phyloP scores from a whole-genome alignment of 2,888 invertebrate species.

The Cynaeus angustus region DNA sequence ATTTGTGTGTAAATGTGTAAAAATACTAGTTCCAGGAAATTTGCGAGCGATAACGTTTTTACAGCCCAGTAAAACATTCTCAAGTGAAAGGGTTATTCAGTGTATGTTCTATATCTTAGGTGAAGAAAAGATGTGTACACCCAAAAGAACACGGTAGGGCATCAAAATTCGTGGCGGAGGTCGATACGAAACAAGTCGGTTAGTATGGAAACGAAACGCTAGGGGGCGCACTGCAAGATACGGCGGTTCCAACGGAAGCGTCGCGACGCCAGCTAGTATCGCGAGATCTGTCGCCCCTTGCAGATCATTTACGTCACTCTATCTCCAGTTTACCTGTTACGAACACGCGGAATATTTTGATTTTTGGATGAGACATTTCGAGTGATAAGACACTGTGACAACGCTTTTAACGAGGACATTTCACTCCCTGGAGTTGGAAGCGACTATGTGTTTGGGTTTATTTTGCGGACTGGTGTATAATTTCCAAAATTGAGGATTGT shows the following conservation, averaged over 20 bases:
- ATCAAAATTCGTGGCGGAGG: conserved; percentile 53
- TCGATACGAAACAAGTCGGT: conserved; percentile 57
- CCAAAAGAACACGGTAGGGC: conserved; percentile 47
- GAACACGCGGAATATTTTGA: conserved; percentile 55
- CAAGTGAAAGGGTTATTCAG: conserved; percentile 40
- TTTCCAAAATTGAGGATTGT: conserved; percentile 42
- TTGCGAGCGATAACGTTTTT: conserved; percentile 46
- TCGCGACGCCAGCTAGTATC: conserved; percentile 63
- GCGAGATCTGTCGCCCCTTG: conserved; percentile 54
- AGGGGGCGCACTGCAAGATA: conserved; percentile 60
- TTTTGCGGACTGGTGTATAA: conserved; percentile 19
- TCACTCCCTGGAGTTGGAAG: neutral
- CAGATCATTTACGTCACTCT: conserved; percentile 39
- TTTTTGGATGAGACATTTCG: neutral
- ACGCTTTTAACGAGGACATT: conserved; percentile 20
- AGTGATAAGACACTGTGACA: conserved; percentile 28
- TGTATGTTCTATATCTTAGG: conserved; percentile 40
- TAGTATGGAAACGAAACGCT: conserved; percentile 52
- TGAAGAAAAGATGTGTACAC: conserved; percentile 46
- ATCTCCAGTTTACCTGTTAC: conserved; percentile 44
- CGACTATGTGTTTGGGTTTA: conserved; percentile 6
- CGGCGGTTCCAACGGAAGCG: conserved; percentile 56
- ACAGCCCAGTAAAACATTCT: conserved; percentile 34
- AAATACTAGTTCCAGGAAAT: conserved; percentile 42
- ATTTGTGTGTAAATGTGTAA: conserved; percentile 41